A percentile compares a stretch with the other conserved stretches of the same genome.
Evolutionary conservation across 2,797 vertebrate species (phyloP).

Genomic region (Carcharodon carcharias): DNA sequence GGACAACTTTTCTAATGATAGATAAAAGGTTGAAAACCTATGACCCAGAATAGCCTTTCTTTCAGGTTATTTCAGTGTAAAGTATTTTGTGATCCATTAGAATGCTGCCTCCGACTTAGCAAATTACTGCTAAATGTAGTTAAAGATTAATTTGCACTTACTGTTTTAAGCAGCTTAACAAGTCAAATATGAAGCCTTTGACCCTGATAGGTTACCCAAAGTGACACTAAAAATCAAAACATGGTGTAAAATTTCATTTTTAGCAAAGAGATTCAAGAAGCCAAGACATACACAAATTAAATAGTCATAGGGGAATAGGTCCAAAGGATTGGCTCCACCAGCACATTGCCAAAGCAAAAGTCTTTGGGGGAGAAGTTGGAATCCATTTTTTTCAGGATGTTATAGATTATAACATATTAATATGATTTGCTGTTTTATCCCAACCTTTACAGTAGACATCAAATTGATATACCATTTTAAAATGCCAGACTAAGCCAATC

Average conservation of each 20-base stretch:
- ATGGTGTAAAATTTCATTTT: background rate
- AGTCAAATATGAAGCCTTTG: background rate
- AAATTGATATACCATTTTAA: background rate
- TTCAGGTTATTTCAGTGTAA: background rate
- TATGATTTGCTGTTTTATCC: background rate
- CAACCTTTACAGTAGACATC: background rate
- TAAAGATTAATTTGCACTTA: background rate
- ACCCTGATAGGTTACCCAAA: background rate
- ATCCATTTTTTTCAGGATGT: background rate
- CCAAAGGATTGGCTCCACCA: background rate
- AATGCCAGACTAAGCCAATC: background rate
- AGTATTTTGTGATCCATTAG: slow-evolving; percentile 4
- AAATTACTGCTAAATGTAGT: background rate
- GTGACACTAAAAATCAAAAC: background rate
- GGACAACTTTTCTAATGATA: background rate
- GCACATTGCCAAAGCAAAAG: background rate
- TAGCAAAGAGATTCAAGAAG: background rate
- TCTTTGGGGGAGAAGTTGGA: background rate
- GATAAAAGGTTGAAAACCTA: background rate
- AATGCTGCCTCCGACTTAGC: background rate
- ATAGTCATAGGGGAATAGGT: background rate
- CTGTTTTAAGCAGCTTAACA: background rate
- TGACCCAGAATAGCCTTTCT: background rate
- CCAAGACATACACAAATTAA: background rate
- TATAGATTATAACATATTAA: background rate